These are phyloP conservation scores for Cyclophora albipunctata DNA, from an alignment of 2,888 invertebrate genomes.

Conservation along the genomic window DNA sequence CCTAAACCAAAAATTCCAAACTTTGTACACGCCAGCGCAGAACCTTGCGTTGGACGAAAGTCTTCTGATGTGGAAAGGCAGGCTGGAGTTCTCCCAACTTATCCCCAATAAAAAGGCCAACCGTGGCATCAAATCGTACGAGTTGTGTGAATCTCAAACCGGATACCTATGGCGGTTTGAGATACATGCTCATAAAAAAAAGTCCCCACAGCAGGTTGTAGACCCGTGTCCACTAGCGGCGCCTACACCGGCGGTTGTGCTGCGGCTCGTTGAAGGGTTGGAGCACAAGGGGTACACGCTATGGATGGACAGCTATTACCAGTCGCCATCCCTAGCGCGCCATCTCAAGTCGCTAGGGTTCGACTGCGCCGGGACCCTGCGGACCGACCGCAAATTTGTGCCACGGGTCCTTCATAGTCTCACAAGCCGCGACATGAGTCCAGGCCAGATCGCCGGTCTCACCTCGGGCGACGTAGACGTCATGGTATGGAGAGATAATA, in stretches of 20 bases:
- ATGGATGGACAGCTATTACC: background rate
- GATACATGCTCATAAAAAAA: too few species aligned
- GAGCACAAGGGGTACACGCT: background rate
- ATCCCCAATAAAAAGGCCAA: background rate
- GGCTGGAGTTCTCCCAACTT: background rate
- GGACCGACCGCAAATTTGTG: background rate
- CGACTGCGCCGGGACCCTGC: background rate
- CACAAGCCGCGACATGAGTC: conserved; percentile 1
- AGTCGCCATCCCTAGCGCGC: background rate
- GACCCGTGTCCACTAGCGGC: too few species aligned
- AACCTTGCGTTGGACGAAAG: background rate
- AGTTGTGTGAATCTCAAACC: background rate
- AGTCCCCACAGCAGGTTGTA: too few species aligned
- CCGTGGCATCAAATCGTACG: background rate
- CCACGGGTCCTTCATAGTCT: background rate
- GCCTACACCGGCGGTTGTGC: background rate
- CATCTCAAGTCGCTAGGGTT: background rate
- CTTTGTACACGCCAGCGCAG: background rate
- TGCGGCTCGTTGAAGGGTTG: background rate
- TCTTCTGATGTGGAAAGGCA: background rate
- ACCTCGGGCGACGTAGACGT: conserved; percentile 18
- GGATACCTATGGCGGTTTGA: background rate
- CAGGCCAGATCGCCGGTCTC: background rate
- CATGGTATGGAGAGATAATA: conserved; percentile 18
- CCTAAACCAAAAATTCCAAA: background rate